Conservation (phyloP, 2,113 vertebrate genomes). For the Gallinago jamesoni region DNA sequence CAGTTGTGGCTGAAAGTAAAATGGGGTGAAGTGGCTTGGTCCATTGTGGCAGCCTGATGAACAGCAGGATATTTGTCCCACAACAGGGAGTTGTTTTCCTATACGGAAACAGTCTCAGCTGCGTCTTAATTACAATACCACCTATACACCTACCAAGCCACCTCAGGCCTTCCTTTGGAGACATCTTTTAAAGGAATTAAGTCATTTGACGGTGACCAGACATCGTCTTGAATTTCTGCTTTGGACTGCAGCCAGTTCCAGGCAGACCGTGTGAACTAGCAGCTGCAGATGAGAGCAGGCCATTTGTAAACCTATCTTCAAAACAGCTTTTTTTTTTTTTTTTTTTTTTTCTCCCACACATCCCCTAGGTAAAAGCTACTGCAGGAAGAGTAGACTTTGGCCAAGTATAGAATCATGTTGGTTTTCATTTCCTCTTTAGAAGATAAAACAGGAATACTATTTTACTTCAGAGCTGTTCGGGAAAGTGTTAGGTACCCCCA, state of each 20-base stretch:
- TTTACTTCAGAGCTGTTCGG: not conserved
- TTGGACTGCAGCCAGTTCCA: not conserved
- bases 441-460: not conserved
- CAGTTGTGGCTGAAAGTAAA: not conserved
- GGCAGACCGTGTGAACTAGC: not conserved
- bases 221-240: slow-evolving; percentile 12
- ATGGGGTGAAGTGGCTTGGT: not conserved
- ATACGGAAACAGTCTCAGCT: not conserved
- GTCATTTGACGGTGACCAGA: not conserved
- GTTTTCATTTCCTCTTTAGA: not conserved
- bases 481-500: not conserved
- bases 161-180: slow-evolving; percentile 16
- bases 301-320: not conserved
- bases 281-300: not conserved
- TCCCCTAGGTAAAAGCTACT: not conserved
- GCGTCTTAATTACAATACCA: slow-evolving; percentile 23
- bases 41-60: slow-evolving; percentile 7
- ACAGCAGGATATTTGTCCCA: not conserved
- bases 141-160: not conserved
- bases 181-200: slow-evolving; percentile 54
- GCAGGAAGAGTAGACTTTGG: not conserved
- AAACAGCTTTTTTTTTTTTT: not conserved
- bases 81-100: slow-evolving; percentile 45
- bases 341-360: rapidly evolving
- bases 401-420: not conserved